Evolutionary conservation across 2,797 vertebrate species (phyloP), one percentile per base, ranked within the genome.

Genomic region (Buceros bicornis): DNA sequence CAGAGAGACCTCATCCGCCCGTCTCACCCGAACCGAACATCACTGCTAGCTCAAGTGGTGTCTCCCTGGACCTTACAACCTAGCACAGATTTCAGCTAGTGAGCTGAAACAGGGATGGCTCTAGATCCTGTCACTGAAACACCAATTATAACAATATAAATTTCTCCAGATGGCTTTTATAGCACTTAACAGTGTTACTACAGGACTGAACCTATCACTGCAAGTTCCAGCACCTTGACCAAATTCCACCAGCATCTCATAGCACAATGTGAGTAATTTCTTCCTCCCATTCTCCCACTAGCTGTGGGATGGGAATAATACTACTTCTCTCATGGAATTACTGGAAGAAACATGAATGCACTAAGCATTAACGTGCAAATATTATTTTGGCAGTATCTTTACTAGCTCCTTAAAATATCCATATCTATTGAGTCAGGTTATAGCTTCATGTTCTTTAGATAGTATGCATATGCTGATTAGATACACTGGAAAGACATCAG

Each of bases 11-110:
- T 16, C 10, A 16, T 14, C 22, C 6, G 57, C 65, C 45, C 18
- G 0, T 26, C 42, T 37, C 12, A 6, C 57, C 40, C 4, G 5
- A 77, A 28, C 3, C 8, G 0, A 16, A 3, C 0, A 3, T 19
- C 16, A 5, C 26, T 31, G 48, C 19, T 56, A 56, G 19, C 45
- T 70, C 37, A 8, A 8, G 43, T 6, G 6, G 5, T 10, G 19
- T 33, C 56, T 56, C 43, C 62, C 57, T 35, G 29, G 17, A 33
- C 70, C 20, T 67, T 40, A 76, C 17, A 78, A 61, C 6, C 16
- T 7, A 6, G 6, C 17, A 24, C 26, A 81, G 10, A 57, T 61
- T 81, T 88, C 54, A 80, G 40, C 28, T 5, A 54, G 9, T 1
- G 1, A 89, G 24, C 51, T 2, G 1, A 87, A 65, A 35, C 0